Percentiles rank a stretch among this genome's conserved stretches.
phyloP scores from a whole-genome alignment of 1,140 invertebrate genomes.

The Aricia agestis region DNA sequence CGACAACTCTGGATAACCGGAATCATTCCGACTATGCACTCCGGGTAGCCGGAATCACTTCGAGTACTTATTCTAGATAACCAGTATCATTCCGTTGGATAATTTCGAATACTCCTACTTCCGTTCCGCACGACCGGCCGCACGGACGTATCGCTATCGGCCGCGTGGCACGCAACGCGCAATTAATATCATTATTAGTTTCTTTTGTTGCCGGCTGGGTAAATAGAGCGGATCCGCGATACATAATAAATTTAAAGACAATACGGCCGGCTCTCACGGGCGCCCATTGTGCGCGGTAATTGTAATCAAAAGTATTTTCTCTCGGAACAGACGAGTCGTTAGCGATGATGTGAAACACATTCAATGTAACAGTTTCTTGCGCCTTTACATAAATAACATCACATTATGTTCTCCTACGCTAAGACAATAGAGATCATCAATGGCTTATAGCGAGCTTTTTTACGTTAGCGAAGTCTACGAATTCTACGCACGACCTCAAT shows the following conservation, averaged over 20 bases:
- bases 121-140: constrained; percentile 38
- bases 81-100: constrained; percentile 41
- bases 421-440: no score
- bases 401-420: neutral
- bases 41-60: neutral
- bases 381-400: constrained; percentile 15
- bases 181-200: constrained; percentile 69
- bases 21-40: constrained; percentile 35
- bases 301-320: constrained; percentile 61
- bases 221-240: constrained; percentile 63
- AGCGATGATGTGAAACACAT: constrained; percentile 51
- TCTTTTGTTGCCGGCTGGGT: constrained; percentile 59
- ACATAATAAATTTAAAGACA: constrained; percentile 63
- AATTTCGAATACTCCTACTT: constrained; percentile 26
- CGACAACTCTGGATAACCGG: constrained; percentile 29
- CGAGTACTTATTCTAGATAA: constrained; percentile 2
- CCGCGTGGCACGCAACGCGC: constrained; percentile 32
- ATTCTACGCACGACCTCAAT: neutral
- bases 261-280: constrained; percentile 54
- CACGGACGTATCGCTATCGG: constrained; percentile 12
- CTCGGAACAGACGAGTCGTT: constrained; percentile 46
- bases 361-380: constrained; percentile 28
- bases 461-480: neutral
- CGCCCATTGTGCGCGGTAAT: constrained; percentile 55
- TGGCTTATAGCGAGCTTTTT: no score